Base-by-base conservation (phyloP, 1,140 invertebrate genomes). In the Pogonognathellus flavescens region DNA sequence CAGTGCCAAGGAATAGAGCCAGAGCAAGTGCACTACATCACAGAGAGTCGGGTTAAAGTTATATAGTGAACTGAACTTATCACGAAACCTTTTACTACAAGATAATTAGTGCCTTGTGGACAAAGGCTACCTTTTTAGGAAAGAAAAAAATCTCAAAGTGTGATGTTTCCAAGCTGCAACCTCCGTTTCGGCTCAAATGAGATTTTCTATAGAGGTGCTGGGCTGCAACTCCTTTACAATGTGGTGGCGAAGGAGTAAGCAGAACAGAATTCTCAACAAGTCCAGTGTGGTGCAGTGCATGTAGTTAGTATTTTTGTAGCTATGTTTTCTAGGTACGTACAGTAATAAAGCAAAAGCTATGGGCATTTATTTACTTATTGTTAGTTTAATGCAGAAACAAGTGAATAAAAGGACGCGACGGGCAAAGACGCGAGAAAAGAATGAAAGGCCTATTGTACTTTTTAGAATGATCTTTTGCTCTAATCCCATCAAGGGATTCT, bases 101-200 rank as follows among this genome's bases (percentile, higher is more conserved):
- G 80, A 86, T 84, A 86, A 86, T 86, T 86, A 86, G 81, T 83
- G 82, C 82, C 85, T 83, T 86, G 83, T 70, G 83, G 83, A 84
- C 83, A 84, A 70, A 70, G 52, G 41, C 13, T 70, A 66, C 83
- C 83, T 84, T 84, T 84, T 70, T 84, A 50, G 83, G 59, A 82
- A 60, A 82, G 62, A 66, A 66, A 66, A 66, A 25, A 66, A 20
- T 13, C 25, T 66, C 22, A 31, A 31, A 76, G 70, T 76, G 70
- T 76, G 70, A 76, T 76, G 53, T 49, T 76, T 50, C 41, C 41
- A 76, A 76, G 14, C n/a, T 76, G 14, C 41, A 76, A 50, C 70
- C 70, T 76, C 70, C 25, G 70, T 50, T 31, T 50, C 18, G 25
- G 4, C 31, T 76, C 14, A 70, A 70, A 70, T 70, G 22, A 76